These are phyloP conservation scores for Martes martes DNA, from an alignment of 2,113 vertebrate species.

Conservation along the genomic window DNA sequence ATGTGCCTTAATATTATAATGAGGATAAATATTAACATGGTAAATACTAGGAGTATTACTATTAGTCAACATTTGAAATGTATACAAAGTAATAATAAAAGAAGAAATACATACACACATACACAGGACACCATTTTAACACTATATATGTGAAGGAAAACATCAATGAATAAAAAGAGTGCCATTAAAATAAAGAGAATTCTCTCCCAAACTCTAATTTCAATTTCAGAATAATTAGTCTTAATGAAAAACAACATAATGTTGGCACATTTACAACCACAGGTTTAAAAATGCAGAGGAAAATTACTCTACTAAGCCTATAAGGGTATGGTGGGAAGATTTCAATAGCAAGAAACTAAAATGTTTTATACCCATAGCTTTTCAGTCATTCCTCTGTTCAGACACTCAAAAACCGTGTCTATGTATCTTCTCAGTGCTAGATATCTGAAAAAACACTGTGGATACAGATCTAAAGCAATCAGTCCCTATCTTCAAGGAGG, in stretches of 20 bases:
- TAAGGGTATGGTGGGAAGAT: background rate
- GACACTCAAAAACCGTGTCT: background rate
- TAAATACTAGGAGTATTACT: background rate
- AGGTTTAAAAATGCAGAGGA: background rate
- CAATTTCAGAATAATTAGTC: constrained; percentile 18
- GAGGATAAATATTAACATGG: background rate
- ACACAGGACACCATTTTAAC: background rate
- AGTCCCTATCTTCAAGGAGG: background rate
- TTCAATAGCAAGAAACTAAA: background rate
- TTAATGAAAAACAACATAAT: background rate
- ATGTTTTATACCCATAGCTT: background rate
- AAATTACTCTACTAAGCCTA: background rate
- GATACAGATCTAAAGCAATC: background rate
- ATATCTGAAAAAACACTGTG: background rate
- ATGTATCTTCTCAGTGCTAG: background rate
- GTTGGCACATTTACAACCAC: background rate
- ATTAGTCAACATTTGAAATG: background rate
- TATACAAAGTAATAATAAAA: background rate
- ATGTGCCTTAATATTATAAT: background rate
- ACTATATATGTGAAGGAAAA: background rate
- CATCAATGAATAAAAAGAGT: background rate
- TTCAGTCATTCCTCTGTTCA: background rate
- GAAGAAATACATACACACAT: background rate
- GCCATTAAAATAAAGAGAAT: background rate
- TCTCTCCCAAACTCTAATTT: background rate